Evolutionary conservation across 2,888 invertebrate genomes (phyloP), one percentile per base, ranked within the genome.

Genomic region (Yponomeuta malinellus): DNA sequence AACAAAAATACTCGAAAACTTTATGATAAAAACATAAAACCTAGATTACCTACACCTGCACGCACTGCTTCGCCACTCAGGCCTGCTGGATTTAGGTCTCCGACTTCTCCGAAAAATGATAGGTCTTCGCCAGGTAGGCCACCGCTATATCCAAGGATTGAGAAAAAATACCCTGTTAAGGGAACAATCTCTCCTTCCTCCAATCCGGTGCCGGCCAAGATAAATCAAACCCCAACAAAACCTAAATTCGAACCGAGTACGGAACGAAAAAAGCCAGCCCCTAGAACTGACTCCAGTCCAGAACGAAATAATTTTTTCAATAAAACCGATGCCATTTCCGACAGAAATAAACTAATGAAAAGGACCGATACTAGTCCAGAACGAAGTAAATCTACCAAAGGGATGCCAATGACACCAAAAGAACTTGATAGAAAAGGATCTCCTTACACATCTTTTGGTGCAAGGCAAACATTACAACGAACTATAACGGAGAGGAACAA

Each of bases 21-120:
- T 33, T 68, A 48, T n/a, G 65, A 71, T 59, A 68, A 76, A 73
- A 48, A 78, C 76, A 70, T 78, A 76, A 0, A 83, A 81, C 70
- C 81, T 80, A 1, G 81, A 84, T 70, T 79, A 79, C 72, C 74
- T 75, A 69, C 52, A 59, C 15, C 52, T 1, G 52, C 52, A 15
- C 52, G 52, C 8, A 15, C 12, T 59, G 15, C 52, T 12, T 59
- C 52, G 52, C 52, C 52, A 43, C 8, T 8, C 6, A 43, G 43
- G 9, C 6, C 43, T 43, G 9, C 43, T 8, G 43, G 8, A 5
- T 8, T 43, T 43, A 43, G 8, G 43, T 43, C 43, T 43, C 43
- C 43, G 8, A 43, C 43, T 8, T 43, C 9, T 43, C 43, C 43
- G 6, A 43, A 43, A 43, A 43, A 43, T 43, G 43, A 43, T 43